Conservation (phyloP, 2,797 vertebrate species). For the Sandelia bainsii region DNA sequence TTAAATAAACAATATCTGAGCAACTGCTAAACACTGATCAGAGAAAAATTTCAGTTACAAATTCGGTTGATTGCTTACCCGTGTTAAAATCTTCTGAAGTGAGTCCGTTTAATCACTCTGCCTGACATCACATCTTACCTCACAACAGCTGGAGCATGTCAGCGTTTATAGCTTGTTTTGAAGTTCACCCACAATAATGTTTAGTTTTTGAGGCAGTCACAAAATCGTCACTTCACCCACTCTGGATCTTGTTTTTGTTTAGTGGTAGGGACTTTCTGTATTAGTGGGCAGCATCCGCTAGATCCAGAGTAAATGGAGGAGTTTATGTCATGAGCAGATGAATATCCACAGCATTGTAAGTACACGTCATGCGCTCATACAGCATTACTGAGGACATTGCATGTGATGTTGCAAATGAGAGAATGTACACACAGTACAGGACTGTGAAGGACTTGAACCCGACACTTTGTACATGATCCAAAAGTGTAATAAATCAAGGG, state of each 20-base stretch:
- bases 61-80: background rate
- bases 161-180: slow-evolving; percentile 53
- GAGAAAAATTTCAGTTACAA: slow-evolving; percentile 4
- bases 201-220: slow-evolving; percentile 43
- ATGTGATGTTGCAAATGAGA: background rate
- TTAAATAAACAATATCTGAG: background rate
- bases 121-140: slow-evolving; percentile 33
- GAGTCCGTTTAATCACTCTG: slow-evolving; percentile 27
- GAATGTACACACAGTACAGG: background rate
- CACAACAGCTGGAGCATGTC: slow-evolving; percentile 45
- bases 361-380: background rate
- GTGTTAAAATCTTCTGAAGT: background rate
- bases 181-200: slow-evolving; percentile 46
- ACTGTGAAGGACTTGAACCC: background rate
- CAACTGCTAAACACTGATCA: background rate
- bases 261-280: slow-evolving; percentile 37
- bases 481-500: slow-evolving; percentile 19
- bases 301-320: slow-evolving; percentile 41
- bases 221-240: slow-evolving; percentile 54
- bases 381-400: background rate
- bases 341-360: slow-evolving; percentile 39
- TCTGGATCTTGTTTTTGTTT: slow-evolving; percentile 66
- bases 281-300: slow-evolving; percentile 53
- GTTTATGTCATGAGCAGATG: slow-evolving; percentile 47
- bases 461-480: slow-evolving; percentile 4